Evolutionary conservation across 1,140 invertebrate species (phyloP).

Genomic region (Diorhabda carinulata): DNA sequence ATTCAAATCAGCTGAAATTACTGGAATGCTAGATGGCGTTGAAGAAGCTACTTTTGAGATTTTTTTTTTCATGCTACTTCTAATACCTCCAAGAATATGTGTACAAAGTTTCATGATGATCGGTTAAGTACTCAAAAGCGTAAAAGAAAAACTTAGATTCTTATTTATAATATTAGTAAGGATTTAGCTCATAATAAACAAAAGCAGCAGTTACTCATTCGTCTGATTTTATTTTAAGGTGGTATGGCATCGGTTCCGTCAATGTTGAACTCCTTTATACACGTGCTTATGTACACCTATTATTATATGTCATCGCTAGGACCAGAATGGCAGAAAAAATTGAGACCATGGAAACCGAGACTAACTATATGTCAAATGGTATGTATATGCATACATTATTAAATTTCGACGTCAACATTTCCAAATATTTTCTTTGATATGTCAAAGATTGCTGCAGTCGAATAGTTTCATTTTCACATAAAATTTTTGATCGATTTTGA

Average conservation of each 20-base stretch:
- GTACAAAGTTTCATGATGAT: neutral
- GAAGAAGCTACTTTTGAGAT: too few relatives aligned
- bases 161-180: too few relatives aligned
- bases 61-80: too few relatives aligned
- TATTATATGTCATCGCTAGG: conserved; percentile 42
- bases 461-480: too few relatives aligned
- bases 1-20: neutral
- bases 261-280: conserved; percentile 40
- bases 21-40: neutral
- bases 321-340: conserved; percentile 34
- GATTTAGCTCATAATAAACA: too few relatives aligned
- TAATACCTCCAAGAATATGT: too few relatives aligned
- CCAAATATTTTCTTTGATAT: too few relatives aligned
- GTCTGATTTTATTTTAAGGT: conserved; percentile 21
- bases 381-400: conserved; percentile 5
- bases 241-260: conserved; percentile 38
- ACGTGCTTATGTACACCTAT: conserved; percentile 48
- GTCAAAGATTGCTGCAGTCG: too few relatives aligned
- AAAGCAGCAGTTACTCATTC: too few relatives aligned
- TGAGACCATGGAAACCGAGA: conserved; percentile 45
- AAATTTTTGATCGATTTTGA: too few relatives aligned
- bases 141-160: too few relatives aligned
- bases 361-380: conserved; percentile 50
- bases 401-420: too few relatives aligned
- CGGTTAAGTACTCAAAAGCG: neutral